Evolutionary conservation across 2,888 invertebrate genomes (phyloP).

Genomic region (Amorpha juglandis): DNA sequence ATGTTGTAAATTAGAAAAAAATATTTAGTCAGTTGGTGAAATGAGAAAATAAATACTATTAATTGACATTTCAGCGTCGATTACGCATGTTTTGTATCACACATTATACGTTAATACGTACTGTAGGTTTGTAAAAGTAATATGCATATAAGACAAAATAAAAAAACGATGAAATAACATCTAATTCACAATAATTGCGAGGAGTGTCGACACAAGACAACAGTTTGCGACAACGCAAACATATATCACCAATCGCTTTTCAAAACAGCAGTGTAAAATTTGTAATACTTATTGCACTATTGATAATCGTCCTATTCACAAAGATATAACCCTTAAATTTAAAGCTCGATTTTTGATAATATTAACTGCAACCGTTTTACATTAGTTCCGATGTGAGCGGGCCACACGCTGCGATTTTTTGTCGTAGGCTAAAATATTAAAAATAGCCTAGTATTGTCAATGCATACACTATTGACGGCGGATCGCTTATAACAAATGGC

Average conservation of each 20-base stretch:
- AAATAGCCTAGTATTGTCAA: conserved; percentile 16
- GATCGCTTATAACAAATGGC: conserved; percentile 6
- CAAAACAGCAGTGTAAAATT: conserved; percentile 19
- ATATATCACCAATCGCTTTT: conserved; percentile 3
- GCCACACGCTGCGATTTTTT: neutral
- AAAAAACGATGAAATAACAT: neutral
- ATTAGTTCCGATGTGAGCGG: conserved; percentile 9
- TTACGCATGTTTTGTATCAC: neutral
- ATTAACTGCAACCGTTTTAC: conserved; percentile 33
- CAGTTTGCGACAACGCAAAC: neutral
- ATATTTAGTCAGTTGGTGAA: too few species aligned
- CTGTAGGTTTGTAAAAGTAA: too few species aligned
- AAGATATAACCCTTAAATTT: conserved; percentile 32
- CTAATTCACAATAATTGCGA: neutral
- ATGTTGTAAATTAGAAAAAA: neutral
- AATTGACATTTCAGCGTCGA: neutral
- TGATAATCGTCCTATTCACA: conserved; percentile 31
- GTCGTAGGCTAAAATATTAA: conserved; percentile 14
- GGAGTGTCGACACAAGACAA: neutral
- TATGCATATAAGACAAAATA: neutral
- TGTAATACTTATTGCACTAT: conserved; percentile 45
- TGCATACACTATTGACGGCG: conserved; percentile 1
- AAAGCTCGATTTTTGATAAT: conserved; percentile 48
- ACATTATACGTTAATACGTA: too few species aligned
- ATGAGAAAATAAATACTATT: neutral